phyloP scores from a whole-genome alignment of 1,140 invertebrate species.

The Microvelia longipes region DNA sequence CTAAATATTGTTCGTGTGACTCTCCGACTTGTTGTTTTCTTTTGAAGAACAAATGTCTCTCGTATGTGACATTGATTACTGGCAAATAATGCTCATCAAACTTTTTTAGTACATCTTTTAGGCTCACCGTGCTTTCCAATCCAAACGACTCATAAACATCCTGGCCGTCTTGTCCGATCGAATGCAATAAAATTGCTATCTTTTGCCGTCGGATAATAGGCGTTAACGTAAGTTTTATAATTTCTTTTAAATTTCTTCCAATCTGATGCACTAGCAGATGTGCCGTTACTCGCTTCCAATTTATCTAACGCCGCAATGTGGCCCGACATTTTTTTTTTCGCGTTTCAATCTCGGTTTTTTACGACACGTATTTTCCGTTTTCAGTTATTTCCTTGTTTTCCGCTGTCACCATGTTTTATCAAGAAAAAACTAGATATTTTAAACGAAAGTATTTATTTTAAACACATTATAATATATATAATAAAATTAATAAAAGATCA shows the following conservation, averaged over 20 bases:
- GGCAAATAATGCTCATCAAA: background rate
- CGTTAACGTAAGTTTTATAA: background rate
- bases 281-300: background rate
- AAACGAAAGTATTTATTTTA: no score
- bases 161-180: background rate
- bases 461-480: no score
- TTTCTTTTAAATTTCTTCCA: no score
- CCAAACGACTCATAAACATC: background rate
- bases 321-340: background rate
- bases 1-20: background rate
- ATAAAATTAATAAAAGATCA: no score
- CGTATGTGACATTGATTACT: background rate
- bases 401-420: background rate
- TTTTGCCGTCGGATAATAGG: background rate
- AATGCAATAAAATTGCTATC: background rate
- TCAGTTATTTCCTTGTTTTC: background rate
- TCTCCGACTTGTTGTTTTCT: background rate
- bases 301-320: background rate
- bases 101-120: background rate
- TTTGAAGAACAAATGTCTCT: background rate
- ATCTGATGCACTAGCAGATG: background rate
- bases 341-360: background rate
- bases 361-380: background rate
- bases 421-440: no score
- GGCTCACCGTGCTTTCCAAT: background rate